Base-by-base conservation (phyloP, 2,797 vertebrate genomes). In the Paramormyrops hopkinsi region DNA sequence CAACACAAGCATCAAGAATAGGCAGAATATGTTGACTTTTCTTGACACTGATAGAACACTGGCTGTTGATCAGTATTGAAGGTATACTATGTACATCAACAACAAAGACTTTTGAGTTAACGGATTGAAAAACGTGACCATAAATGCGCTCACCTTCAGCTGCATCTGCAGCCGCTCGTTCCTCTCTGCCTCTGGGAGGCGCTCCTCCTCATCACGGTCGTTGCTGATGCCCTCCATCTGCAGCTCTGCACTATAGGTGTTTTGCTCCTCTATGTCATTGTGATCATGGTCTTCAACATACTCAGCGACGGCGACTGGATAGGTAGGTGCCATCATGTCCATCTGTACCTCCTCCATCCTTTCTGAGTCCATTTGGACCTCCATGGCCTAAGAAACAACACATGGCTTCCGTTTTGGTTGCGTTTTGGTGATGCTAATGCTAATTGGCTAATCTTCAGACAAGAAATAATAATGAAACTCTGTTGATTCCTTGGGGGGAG, bases 151-250 rank as follows among this genome's bases (percentile, higher is more conserved):
- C 94, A 99, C 99, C 98, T 91, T 92, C 91, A 99, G 96, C 86
- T 99, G 97, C 86, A 89, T 96, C 94, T 97, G 97, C 90, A 99
- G 96, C 0, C 96, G 97, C 46, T 97, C 90, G 0, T 99, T 99
- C 96, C 99, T 99, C 95, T 98, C 96, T 0, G 97, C 96, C 94
- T 99, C 98, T 0, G 98, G 99, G 83, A 97, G 33, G 0, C 99
- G 96, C 14, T 97, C 95, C 95, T 99, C 97, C 93, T 99, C 98
- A 0, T 95, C 92, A 89, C 94, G 97, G 93, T 98, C 96, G 0
- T 97, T 95, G 69, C 92, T 88, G 93, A 98, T 96, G 85, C 94
- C 97, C 92, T 98, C 97, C 0, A 95, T 95, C 86, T 93, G 96
- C 90, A 99, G 96, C 93, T 99, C 98, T 0, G 98, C 98, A 0